Evolutionary conservation across 2,113 vertebrate species (phyloP).

Genomic region (Poicephalus gulielmi): DNA sequence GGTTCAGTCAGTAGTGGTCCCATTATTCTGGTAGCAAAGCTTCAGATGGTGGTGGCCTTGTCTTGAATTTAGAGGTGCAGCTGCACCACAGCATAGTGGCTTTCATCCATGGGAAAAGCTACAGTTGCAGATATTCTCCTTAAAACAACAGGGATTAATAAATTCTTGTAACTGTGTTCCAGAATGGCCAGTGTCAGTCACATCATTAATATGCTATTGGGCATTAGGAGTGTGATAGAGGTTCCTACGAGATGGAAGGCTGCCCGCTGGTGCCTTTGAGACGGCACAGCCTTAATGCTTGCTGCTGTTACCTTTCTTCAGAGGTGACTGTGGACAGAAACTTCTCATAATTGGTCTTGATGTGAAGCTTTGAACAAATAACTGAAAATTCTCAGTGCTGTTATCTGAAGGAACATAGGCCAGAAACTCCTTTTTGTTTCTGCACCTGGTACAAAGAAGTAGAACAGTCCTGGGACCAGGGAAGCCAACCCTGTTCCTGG

Average conservation of each 20-base stretch:
- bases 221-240: neutral
- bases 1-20: neutral
- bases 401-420: neutral
- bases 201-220: neutral
- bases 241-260: neutral
- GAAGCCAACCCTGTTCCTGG: neutral
- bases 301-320: neutral
- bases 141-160: neutral
- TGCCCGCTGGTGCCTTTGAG: neutral
- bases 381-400: neutral
- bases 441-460: neutral
- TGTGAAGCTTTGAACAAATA: neutral
- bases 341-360: neutral
- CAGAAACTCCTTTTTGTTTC: neutral
- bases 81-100: neutral
- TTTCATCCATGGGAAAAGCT: neutral
- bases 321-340: neutral
- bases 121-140: neutral
- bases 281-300: neutral
- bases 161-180: neutral
- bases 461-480: neutral
- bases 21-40: neutral
- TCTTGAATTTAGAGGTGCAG: neutral
- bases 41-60: neutral
- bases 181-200: neutral